Evolutionary conservation across 1,140 invertebrate species (phyloP).

Genomic region (Heliconius melpomene): DNA sequence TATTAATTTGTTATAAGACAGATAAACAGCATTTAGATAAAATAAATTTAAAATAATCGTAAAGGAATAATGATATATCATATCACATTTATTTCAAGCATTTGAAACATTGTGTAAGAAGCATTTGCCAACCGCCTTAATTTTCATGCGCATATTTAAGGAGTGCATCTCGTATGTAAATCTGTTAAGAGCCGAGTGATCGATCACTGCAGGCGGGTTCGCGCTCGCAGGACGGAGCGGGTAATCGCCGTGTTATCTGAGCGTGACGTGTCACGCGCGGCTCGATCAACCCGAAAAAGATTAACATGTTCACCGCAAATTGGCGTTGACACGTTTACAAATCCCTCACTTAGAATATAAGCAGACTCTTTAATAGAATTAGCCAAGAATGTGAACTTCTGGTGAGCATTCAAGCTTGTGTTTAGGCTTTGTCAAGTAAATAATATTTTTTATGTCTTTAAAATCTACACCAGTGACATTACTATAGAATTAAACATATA

Average conservation of each 20-base stretch:
- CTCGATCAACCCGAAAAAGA: constrained; percentile 64
- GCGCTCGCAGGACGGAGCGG: constrained; percentile 43
- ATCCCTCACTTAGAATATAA: constrained; percentile 36
- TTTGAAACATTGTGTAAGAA: not conserved
- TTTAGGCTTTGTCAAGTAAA: not conserved
- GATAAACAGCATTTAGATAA: no score
- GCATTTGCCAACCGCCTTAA: not conserved
- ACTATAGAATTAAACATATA: not conserved
- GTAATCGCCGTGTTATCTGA: constrained; percentile 58
- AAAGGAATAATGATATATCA: not conserved
- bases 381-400: constrained; percentile 29
- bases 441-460: no score
- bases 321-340: constrained; percentile 44
- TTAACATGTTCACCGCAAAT: constrained; percentile 65
- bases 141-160: constrained; percentile 24
- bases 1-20: not conserved
- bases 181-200: constrained; percentile 43
- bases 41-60: no score
- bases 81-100: not conserved
- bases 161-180: constrained; percentile 25
- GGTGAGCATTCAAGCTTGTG: constrained; percentile 21
- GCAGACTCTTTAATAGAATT: constrained; percentile 33
- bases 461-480: not conserved
- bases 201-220: constrained; percentile 47
- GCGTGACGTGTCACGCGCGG: constrained; percentile 41